These are phyloP conservation scores for Alligator sinensis DNA, from an alignment of 2,113 vertebrate species.

Conservation along the genomic window DNA sequence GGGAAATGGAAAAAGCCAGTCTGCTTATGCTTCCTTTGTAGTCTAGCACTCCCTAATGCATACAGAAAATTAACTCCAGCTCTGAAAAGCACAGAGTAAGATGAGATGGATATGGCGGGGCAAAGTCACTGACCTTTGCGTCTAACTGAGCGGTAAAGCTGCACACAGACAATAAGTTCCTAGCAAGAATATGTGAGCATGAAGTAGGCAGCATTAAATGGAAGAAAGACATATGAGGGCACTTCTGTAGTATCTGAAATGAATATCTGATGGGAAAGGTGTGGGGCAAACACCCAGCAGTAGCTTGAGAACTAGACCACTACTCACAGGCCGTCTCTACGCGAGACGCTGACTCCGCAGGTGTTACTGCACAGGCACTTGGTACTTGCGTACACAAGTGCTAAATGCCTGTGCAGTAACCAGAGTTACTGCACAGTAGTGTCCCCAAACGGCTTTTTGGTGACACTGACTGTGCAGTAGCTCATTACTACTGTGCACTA, in stretches of 20 bases:
- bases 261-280: neutral
- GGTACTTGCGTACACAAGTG: no score
- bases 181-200: neutral
- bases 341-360: no score
- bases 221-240: neutral
- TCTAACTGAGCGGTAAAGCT: neutral
- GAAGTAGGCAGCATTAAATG: neutral
- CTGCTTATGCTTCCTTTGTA: neutral
- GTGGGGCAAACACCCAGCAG: neutral
- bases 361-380: no score
- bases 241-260: neutral
- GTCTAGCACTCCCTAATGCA: neutral
- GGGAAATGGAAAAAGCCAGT: neutral
- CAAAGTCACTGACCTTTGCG: constrained; percentile 22
- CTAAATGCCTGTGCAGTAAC: no score
- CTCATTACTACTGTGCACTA: no score
- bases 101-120: constrained; percentile 1
- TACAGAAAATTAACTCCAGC: constrained; percentile 2
- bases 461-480: no score
- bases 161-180: neutral
- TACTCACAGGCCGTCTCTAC: neutral
- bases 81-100: neutral
- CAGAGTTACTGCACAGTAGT: no score
- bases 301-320: neutral
- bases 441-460: no score